A percentile compares a stretch with the other conserved stretches of the same genome.
phyloP scores from a whole-genome alignment of 2,888 invertebrate genomes.

The Desoria tigrina region DNA sequence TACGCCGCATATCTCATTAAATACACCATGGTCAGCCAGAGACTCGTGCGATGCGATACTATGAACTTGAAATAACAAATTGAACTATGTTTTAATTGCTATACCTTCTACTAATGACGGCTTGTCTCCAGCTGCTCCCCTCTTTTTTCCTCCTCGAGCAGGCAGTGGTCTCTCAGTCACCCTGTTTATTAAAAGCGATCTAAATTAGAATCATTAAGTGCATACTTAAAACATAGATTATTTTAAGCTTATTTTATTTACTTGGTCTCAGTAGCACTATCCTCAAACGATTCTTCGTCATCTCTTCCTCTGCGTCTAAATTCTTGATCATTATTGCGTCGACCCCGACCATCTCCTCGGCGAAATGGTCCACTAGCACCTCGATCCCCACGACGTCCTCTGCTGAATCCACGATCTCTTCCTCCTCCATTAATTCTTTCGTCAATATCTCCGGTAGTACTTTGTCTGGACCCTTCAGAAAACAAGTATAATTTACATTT shows the following conservation, averaged over 20 bases:
- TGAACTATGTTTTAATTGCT: conserved; percentile 9
- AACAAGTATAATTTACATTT: no score
- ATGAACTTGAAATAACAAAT: neutral
- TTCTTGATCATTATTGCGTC: conserved; percentile 39
- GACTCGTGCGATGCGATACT: no score
- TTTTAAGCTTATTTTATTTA: conserved; percentile 20
- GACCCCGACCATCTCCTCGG: conserved; percentile 33
- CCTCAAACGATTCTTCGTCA: conserved; percentile 47
- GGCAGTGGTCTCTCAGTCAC: conserved; percentile 39
- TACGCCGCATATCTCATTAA: neutral
- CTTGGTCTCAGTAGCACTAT: conserved; percentile 44
- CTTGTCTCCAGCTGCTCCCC: conserved; percentile 47
- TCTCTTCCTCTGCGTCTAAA: conserved; percentile 41
- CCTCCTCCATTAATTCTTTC: conserved; percentile 50
- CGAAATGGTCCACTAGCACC: conserved; percentile 35
- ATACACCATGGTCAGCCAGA: neutral
- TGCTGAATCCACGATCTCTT: conserved; percentile 33
- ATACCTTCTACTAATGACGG: conserved; percentile 48
- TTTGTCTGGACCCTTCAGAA: conserved; percentile 47
- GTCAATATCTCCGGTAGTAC: conserved; percentile 53
- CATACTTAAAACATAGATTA: no score
- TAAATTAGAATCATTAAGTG: conserved; percentile 1
- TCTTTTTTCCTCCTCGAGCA: conserved; percentile 41
- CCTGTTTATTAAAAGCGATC: conserved; percentile 29
- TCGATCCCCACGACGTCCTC: conserved; percentile 40